Base-by-base conservation (phyloP, 92 coral and sea anemone genomes). In the Anthopleura xanthogrammica region DNA sequence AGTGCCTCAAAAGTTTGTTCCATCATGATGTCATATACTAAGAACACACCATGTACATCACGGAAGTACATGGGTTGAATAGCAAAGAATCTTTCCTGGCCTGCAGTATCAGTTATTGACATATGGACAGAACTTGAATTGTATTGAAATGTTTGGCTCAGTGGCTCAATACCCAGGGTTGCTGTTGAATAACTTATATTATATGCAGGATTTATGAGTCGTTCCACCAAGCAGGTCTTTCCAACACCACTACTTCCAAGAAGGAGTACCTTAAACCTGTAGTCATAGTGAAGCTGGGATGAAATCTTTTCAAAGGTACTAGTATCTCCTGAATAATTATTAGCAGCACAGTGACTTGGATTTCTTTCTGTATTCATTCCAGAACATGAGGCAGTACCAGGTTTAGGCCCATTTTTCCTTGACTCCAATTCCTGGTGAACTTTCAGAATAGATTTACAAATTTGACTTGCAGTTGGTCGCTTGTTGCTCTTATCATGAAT, bases 161-260 rank as follows among this genome's bases (percentile, higher is more conserved):
- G 84, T n/a, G 90, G 64, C n/a, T 91, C 97, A 60, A 89, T 54
- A n/a, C 93, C 91, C 12, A 89, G 9, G 3, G 97, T 93, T 54
- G 86, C 60, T 2, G 88, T 83, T 55, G 85, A 83, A 68, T 76
- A 52, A 54, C 11, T 16, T 43, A 92, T 82, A 56, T 90, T 60
- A 72, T 55, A 91, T 9, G 70, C 68, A 16, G 97, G 97, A 76
- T 93, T 89, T n/a, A 77, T 87, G 74, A 89, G 88, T 39, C 91
- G 92, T 41, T 83, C 75, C 72, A 91, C 83, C 48, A 93, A 76
- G 78, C 97, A 93, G 19, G 97, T 91, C 72, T 93, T 93, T 14
- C 97, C 97, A 50, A 93, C 97, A 73, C 91, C 97, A 57, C 73
- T 77, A 42, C 89, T 85, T 19, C 97, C 97, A 80, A 93, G 85